Evolutionary conservation across 2,113 vertebrate species (phyloP).

Genomic region (Boulengerochromis microlepis): DNA sequence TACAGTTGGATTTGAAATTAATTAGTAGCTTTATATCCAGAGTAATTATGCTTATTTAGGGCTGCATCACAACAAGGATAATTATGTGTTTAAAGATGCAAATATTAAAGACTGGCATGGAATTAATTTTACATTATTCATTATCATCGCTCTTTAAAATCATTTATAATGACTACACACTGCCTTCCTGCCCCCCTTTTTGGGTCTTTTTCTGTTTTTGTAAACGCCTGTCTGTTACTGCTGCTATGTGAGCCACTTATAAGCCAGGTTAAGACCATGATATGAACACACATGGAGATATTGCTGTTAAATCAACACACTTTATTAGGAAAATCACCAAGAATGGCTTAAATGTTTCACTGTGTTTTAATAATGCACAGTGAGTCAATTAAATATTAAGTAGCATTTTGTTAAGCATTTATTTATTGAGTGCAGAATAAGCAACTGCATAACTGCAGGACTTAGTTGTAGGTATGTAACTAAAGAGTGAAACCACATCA

Average conservation of each 20-base stretch:
- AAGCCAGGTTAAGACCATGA: background rate
- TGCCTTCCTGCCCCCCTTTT: background rate
- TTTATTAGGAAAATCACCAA: conserved; percentile 23
- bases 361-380: conserved; percentile 44
- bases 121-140: background rate
- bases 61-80: background rate
- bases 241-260: background rate
- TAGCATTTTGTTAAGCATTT: conserved; percentile 39
- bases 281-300: background rate
- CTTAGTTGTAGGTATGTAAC: background rate
- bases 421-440: conserved; percentile 27
- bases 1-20: background rate
- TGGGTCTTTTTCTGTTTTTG: background rate
- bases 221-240: background rate
- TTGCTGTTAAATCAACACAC: background rate
- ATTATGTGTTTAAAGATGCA: background rate
- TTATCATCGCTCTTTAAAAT: background rate
- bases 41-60: conserved; percentile 25
- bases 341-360: background rate
- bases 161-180: background rate
- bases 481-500: background rate
- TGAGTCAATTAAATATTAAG: conserved; percentile 39
- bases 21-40: background rate
- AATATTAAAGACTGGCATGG: background rate
- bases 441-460: background rate